A percentile compares a stretch with the other conserved stretches of the same genome.
These are phyloP conservation scores for Isurus oxyrinchus DNA, from an alignment of 2,113 vertebrate genomes.

Conservation along the genomic window DNA sequence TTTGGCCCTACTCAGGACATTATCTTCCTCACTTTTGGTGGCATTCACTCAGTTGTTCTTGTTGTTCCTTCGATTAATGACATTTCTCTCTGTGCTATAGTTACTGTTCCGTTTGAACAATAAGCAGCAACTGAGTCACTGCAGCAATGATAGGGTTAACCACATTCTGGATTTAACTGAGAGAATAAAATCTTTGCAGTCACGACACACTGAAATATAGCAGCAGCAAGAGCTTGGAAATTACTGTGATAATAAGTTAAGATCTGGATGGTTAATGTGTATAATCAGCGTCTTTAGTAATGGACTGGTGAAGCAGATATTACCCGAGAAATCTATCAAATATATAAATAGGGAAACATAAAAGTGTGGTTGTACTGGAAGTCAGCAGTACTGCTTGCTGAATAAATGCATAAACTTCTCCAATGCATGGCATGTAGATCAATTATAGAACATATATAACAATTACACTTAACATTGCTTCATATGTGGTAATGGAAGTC, in stretches of 20 bases:
- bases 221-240: background rate
- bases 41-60: background rate
- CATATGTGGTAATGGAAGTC: background rate
- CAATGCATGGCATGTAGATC: background rate
- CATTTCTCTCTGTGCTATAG: background rate
- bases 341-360: background rate
- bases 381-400: background rate
- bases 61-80: background rate
- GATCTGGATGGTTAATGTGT: background rate
- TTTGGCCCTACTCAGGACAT: background rate
- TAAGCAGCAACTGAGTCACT: background rate
- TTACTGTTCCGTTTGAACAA: background rate
- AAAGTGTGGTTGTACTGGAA: background rate
- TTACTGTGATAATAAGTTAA: background rate
- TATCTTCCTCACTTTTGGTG: background rate
- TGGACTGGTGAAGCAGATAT: slow-evolving; percentile 6
- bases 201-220: background rate
- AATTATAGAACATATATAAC: background rate
- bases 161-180: background rate
- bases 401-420: background rate
- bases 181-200: background rate
- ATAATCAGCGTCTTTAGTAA: slow-evolving; percentile 12
- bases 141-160: background rate
- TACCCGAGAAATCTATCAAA: background rate
- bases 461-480: background rate